A percentile compares a stretch with the other conserved stretches of the same genome.
Conservation (phyloP, 1,140 invertebrate species). For the Bombyx mori region ASM3026992v2 NC_085118.1:9039501-9040000, state of each 20-base stretch:
- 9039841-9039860: constrained; percentile 39
- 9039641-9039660: too few species aligned
- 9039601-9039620: too few species aligned
- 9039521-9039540: too few species aligned
- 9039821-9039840: constrained; percentile 44
- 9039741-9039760: constrained; percentile 72
- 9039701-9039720: constrained; percentile 49
- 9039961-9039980: constrained; percentile 58
- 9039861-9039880: constrained; percentile 21
- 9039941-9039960: constrained; percentile 55
- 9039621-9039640: too few species aligned
- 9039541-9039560: too few species aligned
- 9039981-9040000: constrained; percentile 63
- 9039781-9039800: constrained; percentile 18
- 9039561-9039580: too few species aligned
- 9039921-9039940: constrained; percentile 41
- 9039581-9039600: too few species aligned
- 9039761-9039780: constrained; percentile 64
- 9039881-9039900: constrained; percentile 16
- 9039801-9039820: constrained; percentile 23
- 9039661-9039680: too few species aligned
- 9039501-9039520: too few species aligned
- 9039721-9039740: constrained; percentile 68
- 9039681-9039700: constrained; percentile 27
- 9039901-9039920: constrained; percentile 39